Conservation (phyloP, 2,888 invertebrate genomes). For the Cephus rjabovi region DNA sequence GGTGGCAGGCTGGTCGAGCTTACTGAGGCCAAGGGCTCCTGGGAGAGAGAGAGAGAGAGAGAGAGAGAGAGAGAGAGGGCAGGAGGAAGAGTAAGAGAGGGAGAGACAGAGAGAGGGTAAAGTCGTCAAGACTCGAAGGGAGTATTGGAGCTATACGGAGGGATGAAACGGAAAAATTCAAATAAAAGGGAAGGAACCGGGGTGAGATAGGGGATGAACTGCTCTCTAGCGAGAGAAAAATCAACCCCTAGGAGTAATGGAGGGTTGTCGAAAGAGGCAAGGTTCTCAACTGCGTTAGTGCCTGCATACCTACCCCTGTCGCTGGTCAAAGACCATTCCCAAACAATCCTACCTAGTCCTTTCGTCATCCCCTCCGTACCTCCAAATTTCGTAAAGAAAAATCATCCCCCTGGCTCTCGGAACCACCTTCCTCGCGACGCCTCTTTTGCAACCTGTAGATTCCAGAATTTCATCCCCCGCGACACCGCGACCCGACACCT, state of each 20-base stretch:
- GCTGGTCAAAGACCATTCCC: background rate
- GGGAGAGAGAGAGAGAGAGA: conserved; percentile 14
- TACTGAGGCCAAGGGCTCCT: conserved; percentile 49
- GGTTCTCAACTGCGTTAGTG: background rate
- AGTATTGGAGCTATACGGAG: background rate
- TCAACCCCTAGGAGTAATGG: background rate
- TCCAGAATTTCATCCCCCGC: background rate
- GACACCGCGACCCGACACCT: background rate
- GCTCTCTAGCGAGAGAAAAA: conserved; percentile 1
- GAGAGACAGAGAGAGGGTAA: conserved; percentile 1
- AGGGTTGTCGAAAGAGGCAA: background rate
- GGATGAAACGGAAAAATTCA: background rate
- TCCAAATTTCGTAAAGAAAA: background rate
- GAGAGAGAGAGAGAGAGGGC: background rate
- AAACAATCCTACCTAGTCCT: background rate
- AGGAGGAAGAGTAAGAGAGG: background rate
- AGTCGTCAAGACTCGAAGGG: background rate
- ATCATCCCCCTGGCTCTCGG: background rate
- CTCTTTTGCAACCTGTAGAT: background rate
- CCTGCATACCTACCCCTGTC: background rate
- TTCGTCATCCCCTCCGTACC: background rate
- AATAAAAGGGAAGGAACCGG: background rate
- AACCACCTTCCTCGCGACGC: background rate
- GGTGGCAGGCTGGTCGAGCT: conserved; percentile 47
- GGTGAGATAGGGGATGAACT: background rate